Percentiles rank a stretch among this genome's conserved stretches.
These are phyloP conservation scores for Psylliodes chrysocephalus DNA, from an alignment of 2,888 invertebrate genomes.

Conservation along the genomic window DNA sequence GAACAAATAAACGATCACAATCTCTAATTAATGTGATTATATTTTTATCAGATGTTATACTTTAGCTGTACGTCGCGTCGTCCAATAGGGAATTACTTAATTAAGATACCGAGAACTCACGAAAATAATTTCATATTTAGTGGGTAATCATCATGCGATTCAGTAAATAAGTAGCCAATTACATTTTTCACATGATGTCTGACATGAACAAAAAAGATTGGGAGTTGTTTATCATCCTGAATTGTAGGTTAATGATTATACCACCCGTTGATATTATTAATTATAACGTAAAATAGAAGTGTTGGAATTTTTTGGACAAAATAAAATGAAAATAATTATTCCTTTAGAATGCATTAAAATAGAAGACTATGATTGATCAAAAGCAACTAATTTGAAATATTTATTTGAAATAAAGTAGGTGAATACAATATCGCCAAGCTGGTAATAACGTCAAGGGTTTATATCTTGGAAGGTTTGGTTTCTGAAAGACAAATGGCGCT, in stretches of 20 bases:
- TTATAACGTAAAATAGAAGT: slow-evolving; percentile 1
- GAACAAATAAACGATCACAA: slow-evolving; percentile 21
- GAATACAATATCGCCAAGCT: too few relatives aligned
- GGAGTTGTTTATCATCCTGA: slow-evolving; percentile 10
- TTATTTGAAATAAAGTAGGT: too few relatives aligned
- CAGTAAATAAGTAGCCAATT: slow-evolving; percentile 28
- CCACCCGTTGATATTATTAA: slow-evolving; percentile 13
- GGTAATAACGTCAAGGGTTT: too few relatives aligned
- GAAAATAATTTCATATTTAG: slow-evolving; percentile 30
- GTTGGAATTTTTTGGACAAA: too few relatives aligned
- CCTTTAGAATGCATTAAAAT: too few relatives aligned
- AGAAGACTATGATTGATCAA: too few relatives aligned
- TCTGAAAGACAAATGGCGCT: too few relatives aligned
- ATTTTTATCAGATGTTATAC: slow-evolving; percentile 27
- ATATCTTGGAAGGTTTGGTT: too few relatives aligned
- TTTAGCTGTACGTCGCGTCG: slow-evolving; percentile 23
- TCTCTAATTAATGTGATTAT: slow-evolving; percentile 29
- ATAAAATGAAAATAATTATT: too few relatives aligned
- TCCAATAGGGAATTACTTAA: slow-evolving; percentile 26
- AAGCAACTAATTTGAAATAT: too few relatives aligned
- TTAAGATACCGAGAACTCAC: slow-evolving; percentile 27
- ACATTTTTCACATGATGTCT: slow-evolving; percentile 22
- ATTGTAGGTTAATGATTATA: slow-evolving; percentile 18
- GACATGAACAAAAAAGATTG: slow-evolving; percentile 19
- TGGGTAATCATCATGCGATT: slow-evolving; percentile 30